These are phyloP conservation scores for Delphinus delphis DNA, from an alignment of 2,113 vertebrate species.

Conservation along the genomic window DNA sequence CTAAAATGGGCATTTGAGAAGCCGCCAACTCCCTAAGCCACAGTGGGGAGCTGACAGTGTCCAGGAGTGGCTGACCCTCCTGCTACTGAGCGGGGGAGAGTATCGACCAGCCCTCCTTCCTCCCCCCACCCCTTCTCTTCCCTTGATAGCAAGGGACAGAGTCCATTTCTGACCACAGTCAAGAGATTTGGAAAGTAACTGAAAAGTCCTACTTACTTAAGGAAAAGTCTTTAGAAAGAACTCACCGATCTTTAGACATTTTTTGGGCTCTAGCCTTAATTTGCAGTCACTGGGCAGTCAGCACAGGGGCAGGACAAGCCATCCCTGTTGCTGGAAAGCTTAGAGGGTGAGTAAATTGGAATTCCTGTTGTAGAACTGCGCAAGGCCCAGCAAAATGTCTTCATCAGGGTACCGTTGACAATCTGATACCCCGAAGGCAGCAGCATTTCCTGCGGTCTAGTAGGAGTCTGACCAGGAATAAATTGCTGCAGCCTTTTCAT, in stretches of 20 bases:
- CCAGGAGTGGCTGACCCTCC: background rate
- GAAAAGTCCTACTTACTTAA: background rate
- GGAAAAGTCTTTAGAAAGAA: background rate
- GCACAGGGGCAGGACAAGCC: background rate
- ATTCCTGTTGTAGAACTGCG: background rate
- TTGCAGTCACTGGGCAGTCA: background rate
- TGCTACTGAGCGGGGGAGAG: background rate
- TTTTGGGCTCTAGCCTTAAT: background rate
- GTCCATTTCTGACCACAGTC: background rate
- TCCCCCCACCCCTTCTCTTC: background rate
- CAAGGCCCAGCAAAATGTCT: background rate
- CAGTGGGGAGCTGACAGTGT: background rate
- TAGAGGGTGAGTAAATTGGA: background rate
- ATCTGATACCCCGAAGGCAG: background rate
- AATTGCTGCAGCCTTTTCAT: background rate
- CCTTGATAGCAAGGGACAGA: background rate
- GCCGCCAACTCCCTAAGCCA: background rate
- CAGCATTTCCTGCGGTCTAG: background rate
- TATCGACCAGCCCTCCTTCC: background rate
- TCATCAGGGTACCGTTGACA: background rate
- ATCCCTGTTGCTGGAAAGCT: background rate
- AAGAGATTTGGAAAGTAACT: background rate
- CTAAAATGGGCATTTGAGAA: background rate
- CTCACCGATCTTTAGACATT: background rate
- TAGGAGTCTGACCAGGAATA: background rate